Percentiles rank a stretch among this genome's conserved stretches.
phyloP scores from a whole-genome alignment of 2,113 vertebrate species.

The Salvelinus fontinalis region DNA sequence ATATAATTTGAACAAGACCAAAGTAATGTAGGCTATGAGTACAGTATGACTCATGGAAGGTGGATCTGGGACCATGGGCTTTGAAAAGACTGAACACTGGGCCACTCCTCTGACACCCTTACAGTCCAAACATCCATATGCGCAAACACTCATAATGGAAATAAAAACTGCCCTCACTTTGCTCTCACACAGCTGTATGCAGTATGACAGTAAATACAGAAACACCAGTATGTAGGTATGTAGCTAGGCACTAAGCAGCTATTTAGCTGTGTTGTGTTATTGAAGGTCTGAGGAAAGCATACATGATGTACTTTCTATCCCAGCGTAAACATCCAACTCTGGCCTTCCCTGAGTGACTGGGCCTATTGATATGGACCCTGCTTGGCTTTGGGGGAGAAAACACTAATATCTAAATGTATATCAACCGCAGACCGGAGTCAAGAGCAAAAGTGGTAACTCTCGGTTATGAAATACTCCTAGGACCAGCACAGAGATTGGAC shows the following conservation, averaged over 20 bases:
- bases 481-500: slow-evolving; percentile 4
- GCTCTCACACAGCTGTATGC: not conserved
- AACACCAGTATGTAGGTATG: not conserved
- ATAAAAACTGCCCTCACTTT: not conserved
- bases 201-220: not conserved
- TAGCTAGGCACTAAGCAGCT: not conserved
- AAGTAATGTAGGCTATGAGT: not conserved
- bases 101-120: slow-evolving; percentile 1
- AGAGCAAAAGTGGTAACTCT: slow-evolving; percentile 30
- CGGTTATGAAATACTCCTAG: slow-evolving; percentile 2
- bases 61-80: not conserved
- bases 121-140: not conserved
- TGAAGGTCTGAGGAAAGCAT: slow-evolving; percentile 11
- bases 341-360: slow-evolving; percentile 8
- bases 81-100: not conserved
- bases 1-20: not conserved
- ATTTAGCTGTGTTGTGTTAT: not conserved
- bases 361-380: slow-evolving; percentile 16
- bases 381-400: not conserved
- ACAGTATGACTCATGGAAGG: not conserved
- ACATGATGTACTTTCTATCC: slow-evolving; percentile 17
- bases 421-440: not conserved
- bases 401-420: not conserved
- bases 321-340: slow-evolving; percentile 13
- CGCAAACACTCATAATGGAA: not conserved